Conservation (phyloP, 1,140 invertebrate genomes). For the Myzus persicae region DNA sequence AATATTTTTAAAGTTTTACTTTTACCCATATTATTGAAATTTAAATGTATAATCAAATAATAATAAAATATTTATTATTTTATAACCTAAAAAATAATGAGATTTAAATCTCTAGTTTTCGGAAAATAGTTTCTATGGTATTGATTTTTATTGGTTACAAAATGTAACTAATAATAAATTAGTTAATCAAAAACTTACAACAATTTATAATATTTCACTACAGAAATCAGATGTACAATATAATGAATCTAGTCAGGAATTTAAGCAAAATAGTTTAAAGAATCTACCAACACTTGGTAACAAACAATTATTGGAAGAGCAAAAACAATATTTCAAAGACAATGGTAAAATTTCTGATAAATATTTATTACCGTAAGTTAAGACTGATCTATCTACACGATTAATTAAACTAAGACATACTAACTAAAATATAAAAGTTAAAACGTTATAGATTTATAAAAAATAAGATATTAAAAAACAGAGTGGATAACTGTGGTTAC, state of each 20-base stretch:
- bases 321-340: constrained; percentile 45
- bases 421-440: not conserved
- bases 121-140: not conserved
- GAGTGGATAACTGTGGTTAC: not conserved
- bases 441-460: constrained; percentile 16
- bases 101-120: not conserved
- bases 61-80: too few relatives aligned
- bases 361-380: constrained; percentile 47
- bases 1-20: not conserved
- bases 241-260: not conserved
- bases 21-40: not conserved
- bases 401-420: not conserved
- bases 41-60: too few relatives aligned
- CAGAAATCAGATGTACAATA: not conserved
- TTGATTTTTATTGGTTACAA: not conserved
- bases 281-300: not conserved
- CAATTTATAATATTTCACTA: not conserved
- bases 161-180: not conserved
- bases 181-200: not conserved
- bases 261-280: not conserved
- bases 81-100: too few relatives aligned
- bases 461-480: constrained; percentile 12
- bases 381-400: not conserved
- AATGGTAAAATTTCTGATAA: constrained; percentile 26
- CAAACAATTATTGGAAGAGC: constrained; percentile 35